Evolutionary conservation across 2,888 invertebrate genomes (phyloP), one percentile per base, ranked within the genome.

Genomic region (Chalcis sispes): DNA sequence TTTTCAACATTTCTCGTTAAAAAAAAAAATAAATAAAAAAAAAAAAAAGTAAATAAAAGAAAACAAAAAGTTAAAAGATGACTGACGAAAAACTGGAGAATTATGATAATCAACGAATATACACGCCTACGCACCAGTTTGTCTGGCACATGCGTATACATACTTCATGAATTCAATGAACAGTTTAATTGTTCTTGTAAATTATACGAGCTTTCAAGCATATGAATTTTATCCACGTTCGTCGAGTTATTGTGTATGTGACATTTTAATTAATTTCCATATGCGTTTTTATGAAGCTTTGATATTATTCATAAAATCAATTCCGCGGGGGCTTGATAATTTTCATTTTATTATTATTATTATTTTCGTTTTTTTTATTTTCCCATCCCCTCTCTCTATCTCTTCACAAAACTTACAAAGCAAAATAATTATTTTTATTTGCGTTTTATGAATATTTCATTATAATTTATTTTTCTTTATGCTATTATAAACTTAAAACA

Each of bases 121-220:
- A 52, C 25, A 32, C 20, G 36, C 13, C 25, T 15, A 7, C 10
- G 67, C 54, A 29, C 54, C 36, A 59, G 61, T 61, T 54, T 61
- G 61, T 61, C 54, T 40, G 52, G 52, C 18, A 46, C 36, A 10
- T 2, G 61, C 54, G 10, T 46, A 61, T 66, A 50, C 69, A 71
- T 76, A 67, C 67, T 67, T 72, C 72, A 72, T 56, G 65, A 71
- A 71, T 70, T 70, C 75, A 75, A 75, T 70, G 59, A 59, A 75
- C 64, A 59, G 70, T 71, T 65, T 75, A 75, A 75, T 75, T 70
- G 75, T 75, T 75, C 64, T 59, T 70, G 75, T 75, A 65, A 67
- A 74, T 74, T 74, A 74, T 74, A 67, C 65, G 61, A 42, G 66
- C 52, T 48, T 52, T 32, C 32, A 13, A 54, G 42, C 73, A 18